Conservation (phyloP, 2,888 invertebrate species). For the Paralinhomoeus sp. region DNA sequence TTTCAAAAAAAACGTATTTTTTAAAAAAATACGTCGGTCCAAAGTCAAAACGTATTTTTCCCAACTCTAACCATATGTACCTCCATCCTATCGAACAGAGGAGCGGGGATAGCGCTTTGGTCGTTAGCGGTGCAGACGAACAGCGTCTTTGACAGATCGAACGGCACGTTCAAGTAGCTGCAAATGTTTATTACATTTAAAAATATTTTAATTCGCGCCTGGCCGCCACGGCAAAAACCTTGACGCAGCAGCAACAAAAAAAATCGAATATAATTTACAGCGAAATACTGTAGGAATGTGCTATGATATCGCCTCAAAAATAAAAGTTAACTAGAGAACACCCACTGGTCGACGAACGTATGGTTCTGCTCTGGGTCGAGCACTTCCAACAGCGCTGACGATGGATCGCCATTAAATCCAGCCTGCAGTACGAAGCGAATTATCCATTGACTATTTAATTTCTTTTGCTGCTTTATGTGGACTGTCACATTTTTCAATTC, state of each 20-base stretch:
- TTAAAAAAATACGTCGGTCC: no score
- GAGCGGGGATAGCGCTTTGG: slow-evolving; percentile 31
- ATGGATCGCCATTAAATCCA: slow-evolving; percentile 37
- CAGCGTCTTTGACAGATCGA: slow-evolving; percentile 38
- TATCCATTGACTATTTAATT: not conserved
- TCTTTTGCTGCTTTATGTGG: not conserved
- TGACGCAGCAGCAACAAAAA: no score
- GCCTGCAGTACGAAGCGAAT: not conserved
- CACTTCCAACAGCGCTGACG: slow-evolving; percentile 37
- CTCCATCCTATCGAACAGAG: slow-evolving; percentile 38
- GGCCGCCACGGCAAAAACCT: no score
- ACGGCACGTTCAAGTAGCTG: slow-evolving; percentile 36
- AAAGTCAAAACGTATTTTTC: no score
- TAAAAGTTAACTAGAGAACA: slow-evolving; percentile 7
- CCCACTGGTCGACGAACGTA: slow-evolving; percentile 36
- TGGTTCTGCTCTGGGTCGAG: slow-evolving; percentile 39
- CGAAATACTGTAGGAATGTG: no score
- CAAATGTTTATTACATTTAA: slow-evolving; percentile 2
- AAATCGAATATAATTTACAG: no score
- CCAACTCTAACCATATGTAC: no score
- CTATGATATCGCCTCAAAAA: no score
- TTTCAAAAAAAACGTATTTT: no score
- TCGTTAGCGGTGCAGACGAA: slow-evolving; percentile 39
- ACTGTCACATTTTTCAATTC: not conserved
- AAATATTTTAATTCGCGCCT: not conserved